Evolutionary conservation across 1,140 invertebrate species (phyloP).

Genomic region (Drosophila asahinai): DNA sequence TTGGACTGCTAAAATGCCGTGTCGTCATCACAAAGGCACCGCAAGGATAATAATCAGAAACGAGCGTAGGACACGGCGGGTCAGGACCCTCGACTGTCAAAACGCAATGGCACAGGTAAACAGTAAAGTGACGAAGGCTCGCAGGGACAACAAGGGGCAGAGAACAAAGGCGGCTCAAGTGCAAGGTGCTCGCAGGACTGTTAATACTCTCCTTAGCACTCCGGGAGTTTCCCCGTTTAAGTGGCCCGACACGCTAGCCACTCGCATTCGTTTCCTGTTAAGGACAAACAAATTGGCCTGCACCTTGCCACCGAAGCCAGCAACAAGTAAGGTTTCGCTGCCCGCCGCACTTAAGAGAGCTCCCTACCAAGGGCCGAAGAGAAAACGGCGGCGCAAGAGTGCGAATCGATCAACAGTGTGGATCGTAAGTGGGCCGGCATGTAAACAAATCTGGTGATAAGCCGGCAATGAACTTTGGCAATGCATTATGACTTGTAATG

Average conservation of each 20-base stretch:
- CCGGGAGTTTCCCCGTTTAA: constrained; percentile 64
- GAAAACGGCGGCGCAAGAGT: constrained; percentile 11
- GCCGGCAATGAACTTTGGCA: constrained; percentile 11
- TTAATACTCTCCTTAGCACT: constrained; percentile 59
- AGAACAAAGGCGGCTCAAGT: constrained; percentile 50
- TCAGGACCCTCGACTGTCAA: constrained; percentile 60
- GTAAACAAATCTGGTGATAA: constrained; percentile 24
- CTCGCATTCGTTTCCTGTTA: constrained; percentile 57
- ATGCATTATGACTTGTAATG: too few species aligned
- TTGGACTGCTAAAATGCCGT: constrained; percentile 60
- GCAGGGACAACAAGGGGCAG: constrained; percentile 35
- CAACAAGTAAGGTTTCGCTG: constrained; percentile 33
- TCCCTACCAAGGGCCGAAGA: constrained; percentile 19
- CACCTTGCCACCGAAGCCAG: constrained; percentile 16
- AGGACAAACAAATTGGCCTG: constrained; percentile 49
- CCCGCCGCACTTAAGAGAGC: constrained; percentile 12
- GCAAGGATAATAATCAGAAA: constrained; percentile 78
- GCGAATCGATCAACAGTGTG: constrained; percentile 2
- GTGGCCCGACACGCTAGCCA: constrained; percentile 25
- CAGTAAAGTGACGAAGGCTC: constrained; percentile 47
- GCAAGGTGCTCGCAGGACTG: constrained; percentile 27
- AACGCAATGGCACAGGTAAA: constrained; percentile 56
- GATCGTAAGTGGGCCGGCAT: constrained; percentile 18
- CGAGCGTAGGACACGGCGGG: constrained; percentile 40
- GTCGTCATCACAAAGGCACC: constrained; percentile 65